Evolutionary conservation across 2,888 invertebrate species (phyloP).

Genomic region (Parelbella ahira): DNA sequence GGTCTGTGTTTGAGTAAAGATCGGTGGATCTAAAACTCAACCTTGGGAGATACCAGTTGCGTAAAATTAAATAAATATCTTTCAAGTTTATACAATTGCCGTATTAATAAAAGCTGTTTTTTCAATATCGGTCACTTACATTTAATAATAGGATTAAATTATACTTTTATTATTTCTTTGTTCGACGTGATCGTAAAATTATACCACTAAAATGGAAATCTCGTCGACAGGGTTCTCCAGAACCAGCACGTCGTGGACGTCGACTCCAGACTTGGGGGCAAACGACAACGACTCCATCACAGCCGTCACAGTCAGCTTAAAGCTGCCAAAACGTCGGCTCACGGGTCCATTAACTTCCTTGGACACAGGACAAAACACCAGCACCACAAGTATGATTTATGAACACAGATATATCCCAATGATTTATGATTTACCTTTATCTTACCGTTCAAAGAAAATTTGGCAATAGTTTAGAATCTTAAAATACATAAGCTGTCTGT

Average conservation of each 20-base stretch:
- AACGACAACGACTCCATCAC: constrained; percentile 79
- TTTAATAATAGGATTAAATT: no score
- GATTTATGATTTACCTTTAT: constrained; percentile 14
- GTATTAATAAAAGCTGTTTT: no score
- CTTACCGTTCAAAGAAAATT: background rate
- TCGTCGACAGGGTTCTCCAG: constrained; percentile 61
- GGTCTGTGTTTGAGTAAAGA: no score
- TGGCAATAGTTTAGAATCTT: constrained; percentile 13
- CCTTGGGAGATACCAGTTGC: no score
- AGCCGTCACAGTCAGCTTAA: constrained; percentile 85
- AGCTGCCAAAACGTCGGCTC: constrained; percentile 83
- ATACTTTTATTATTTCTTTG: no score
- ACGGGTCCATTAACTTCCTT: constrained; percentile 79
- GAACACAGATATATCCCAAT: constrained; percentile 7
- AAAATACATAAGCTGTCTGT: constrained; percentile 4
- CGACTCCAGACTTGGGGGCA: constrained; percentile 89
- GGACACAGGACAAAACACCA: constrained; percentile 68
- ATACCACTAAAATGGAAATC: no score
- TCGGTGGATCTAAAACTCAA: no score
- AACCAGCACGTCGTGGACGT: constrained; percentile 86
- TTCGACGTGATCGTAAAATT: no score
- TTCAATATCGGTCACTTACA: no score
- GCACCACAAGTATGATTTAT: constrained; percentile 21
- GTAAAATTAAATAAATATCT: no score
- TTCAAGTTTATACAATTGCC: no score